Base-by-base conservation (phyloP, 2,888 invertebrate species). In the Tillus elongatus region DNA sequence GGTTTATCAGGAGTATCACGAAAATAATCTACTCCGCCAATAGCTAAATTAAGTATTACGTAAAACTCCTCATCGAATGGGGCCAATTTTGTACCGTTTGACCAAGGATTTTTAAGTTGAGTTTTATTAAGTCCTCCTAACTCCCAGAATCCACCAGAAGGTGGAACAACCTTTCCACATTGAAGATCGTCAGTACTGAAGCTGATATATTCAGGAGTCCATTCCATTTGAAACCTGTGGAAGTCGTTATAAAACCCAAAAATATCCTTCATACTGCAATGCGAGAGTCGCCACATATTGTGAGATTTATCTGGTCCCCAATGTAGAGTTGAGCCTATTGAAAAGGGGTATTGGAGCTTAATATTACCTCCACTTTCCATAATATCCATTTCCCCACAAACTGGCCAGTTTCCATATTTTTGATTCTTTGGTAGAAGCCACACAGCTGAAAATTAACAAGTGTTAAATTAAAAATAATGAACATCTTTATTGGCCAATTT, bases 1-100 rank as follows among this genome's bases (percentile, higher is more conserved):
- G 78, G 78, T 50, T 79, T 78, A 49, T 82, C 79, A 1, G 77
- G 75, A 67, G 79, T 80, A n/a, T n/a, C n/a, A n/a, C n/a, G n/a
- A 61, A 68, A 80, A 12, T 70, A 71, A 2, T 70, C 70, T 12
- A 81, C 81, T n/a, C n/a, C n/a, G 4, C 80, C 80, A n/a, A 79
- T 74, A 40, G 79, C 81, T 37, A 80, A 46, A 58, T 79, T 79
- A 44, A 80, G 62, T 33, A 79, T 69, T 15, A 81, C 49, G 58
- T 73, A 73, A 60, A 74, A 75, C 71, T 74, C 72, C 55, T 76
- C 69, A 53, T 79, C 77, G 48, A 79, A 79, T 3, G 78, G 78
- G 6, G 77, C 76, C 74, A 77, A 74, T 50, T 66, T 71, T 14
- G 60, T 56, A 30, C 28, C 35, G 2, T 58, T 64, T 34, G 65